A percentile compares a stretch with the other conserved stretches of the same genome.
These are phyloP conservation scores for Andrena hattorfiana DNA, from an alignment of 2,888 invertebrate species.

Conservation along the genomic window DNA sequence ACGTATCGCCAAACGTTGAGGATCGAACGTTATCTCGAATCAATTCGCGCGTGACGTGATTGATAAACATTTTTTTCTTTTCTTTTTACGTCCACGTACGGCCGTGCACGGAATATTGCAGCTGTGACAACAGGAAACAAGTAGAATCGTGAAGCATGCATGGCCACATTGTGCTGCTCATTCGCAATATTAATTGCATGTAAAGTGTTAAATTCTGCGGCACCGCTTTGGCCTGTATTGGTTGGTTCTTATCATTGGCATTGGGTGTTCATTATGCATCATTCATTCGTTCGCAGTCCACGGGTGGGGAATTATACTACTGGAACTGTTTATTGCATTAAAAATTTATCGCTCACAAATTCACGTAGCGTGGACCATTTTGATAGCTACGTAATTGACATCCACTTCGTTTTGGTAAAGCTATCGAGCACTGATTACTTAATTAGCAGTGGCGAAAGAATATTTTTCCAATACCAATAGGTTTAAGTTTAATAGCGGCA, in stretches of 20 bases:
- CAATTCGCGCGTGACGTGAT: background rate
- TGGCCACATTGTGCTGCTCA: conserved; percentile 23
- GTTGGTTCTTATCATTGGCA: background rate
- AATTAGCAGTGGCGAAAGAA: no score
- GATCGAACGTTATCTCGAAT: background rate
- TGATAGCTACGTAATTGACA: no score
- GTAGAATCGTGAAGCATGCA: conserved; percentile 14
- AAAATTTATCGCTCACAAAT: no score
- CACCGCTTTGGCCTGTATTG: conserved; percentile 17
- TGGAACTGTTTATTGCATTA: no score
- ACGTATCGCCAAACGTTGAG: background rate
- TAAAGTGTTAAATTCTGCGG: conserved; percentile 20
- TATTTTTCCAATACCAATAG: no score
- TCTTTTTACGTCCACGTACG: background rate
- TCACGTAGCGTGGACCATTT: no score
- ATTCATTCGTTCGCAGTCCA: conserved; percentile 27
- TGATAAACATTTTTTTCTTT: background rate
- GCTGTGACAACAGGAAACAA: conserved; percentile 40
- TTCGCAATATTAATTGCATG: conserved; percentile 36
- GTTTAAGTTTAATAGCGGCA: no score
- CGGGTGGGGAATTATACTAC: background rate
- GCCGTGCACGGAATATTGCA: conserved; percentile 16
- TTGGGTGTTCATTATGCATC: conserved; percentile 10
- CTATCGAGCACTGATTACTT: no score
- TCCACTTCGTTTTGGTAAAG: no score